Percentiles rank a stretch among this genome's conserved stretches.
phyloP scores from a whole-genome alignment of 2,888 invertebrate species.

The Sarcophaga variegata region DNA sequence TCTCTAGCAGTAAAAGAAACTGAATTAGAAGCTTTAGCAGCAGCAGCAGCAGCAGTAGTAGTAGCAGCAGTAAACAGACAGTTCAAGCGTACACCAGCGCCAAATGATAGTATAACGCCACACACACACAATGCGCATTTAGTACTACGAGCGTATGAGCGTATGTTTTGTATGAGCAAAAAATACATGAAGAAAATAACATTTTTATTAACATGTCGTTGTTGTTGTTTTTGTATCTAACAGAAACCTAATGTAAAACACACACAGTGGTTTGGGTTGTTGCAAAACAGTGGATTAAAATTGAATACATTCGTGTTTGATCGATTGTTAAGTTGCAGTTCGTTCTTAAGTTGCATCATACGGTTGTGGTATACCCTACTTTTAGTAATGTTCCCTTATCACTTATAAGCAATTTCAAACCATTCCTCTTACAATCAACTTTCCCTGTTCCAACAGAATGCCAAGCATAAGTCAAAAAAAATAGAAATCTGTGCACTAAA shows the following conservation, averaged over 20 bases:
- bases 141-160: neutral
- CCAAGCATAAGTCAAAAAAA: no score
- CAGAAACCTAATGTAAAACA: slow-evolving; percentile 46
- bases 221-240: slow-evolving; percentile 53
- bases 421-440: no score
- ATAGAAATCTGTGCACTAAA: no score
- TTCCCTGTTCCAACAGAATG: no score
- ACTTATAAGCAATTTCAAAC: no score
- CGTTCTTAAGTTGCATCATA: no score
- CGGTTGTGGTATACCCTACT: no score
- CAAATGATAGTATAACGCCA: slow-evolving; percentile 17
- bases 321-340: neutral
- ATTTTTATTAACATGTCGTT: slow-evolving; percentile 40
- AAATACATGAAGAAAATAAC: slow-evolving; percentile 16
- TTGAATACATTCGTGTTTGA: neutral
- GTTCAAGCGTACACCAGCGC: neutral
- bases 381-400: no score
- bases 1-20: slow-evolving; percentile 8
- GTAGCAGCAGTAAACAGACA: slow-evolving; percentile 17
- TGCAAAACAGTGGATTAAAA: neutral
- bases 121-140: neutral
- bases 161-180: slow-evolving; percentile 25
- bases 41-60: slow-evolving; percentile 12
- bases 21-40: slow-evolving; percentile 16
- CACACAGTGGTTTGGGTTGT: slow-evolving; percentile 36